A percentile compares a stretch with the other conserved stretches of the same genome.
Conservation (phyloP, 2,888 invertebrate genomes). For the Leptarthrus brevirostris region DNA sequence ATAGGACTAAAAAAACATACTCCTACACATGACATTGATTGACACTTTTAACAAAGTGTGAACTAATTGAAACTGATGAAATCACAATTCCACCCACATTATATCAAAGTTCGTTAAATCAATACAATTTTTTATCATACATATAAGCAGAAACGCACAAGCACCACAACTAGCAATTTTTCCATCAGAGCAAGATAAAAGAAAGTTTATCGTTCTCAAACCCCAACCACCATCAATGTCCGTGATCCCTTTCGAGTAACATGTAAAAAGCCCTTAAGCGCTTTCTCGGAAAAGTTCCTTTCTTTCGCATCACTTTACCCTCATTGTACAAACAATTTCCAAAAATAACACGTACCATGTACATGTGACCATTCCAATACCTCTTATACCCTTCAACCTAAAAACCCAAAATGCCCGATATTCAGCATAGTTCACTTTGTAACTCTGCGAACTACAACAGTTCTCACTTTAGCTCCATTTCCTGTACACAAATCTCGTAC, state of each 20-base stretch:
- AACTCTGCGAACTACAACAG: constrained; percentile 50
- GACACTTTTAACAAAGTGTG: too few species aligned
- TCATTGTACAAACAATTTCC: constrained; percentile 49
- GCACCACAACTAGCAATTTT: constrained; percentile 23
- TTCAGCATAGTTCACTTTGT: constrained; percentile 20
- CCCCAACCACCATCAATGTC: constrained; percentile 1
- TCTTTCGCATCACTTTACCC: constrained; percentile 39
- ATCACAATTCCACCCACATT: too few species aligned
- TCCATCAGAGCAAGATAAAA: constrained; percentile 13
- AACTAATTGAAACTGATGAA: too few species aligned
- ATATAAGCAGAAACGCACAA: background rate
- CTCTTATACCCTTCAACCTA: background rate
- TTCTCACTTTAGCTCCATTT: constrained; percentile 53
- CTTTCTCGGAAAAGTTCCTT: constrained; percentile 27
- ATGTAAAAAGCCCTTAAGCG: constrained; percentile 42
- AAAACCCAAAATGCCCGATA: background rate
- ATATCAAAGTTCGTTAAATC: too few species aligned
- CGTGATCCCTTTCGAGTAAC: constrained; percentile 43
- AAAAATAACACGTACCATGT: constrained; percentile 51
- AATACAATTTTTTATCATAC: background rate
- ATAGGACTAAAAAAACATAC: too few species aligned
- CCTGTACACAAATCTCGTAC: constrained; percentile 52
- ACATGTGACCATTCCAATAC: constrained; percentile 38
- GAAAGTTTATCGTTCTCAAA: background rate
- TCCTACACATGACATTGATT: too few species aligned